Conservation (phyloP, 2,113 vertebrate species). For the Hiodon alosoides region DNA sequence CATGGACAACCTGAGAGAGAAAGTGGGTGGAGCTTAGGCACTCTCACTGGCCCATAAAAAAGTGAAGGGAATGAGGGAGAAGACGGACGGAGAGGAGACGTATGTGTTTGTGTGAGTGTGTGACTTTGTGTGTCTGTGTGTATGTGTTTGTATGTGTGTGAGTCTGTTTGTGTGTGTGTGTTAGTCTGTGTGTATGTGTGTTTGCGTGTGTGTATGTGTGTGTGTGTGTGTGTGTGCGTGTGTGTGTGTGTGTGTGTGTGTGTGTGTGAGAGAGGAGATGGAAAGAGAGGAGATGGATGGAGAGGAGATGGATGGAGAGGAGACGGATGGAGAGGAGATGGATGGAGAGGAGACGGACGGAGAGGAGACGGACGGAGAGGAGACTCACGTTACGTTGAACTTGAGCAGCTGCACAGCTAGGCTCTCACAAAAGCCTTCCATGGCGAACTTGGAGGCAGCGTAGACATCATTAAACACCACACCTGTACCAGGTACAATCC, state of each 20-base stretch:
- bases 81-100: background rate
- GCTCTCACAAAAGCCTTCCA: constrained; percentile 67
- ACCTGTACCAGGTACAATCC: constrained; percentile 35
- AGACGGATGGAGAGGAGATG: background rate
- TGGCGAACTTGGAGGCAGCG: constrained; percentile 65
- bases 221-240: no score
- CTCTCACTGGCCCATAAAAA: background rate
- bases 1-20: constrained; percentile 52
- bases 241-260: no score
- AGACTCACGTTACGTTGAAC: constrained; percentile 63
- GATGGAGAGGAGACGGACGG: background rate
- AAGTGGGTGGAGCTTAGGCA: no score
- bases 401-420: constrained; percentile 57
- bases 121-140: no score
- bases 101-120: no score
- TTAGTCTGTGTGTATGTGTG: no score
- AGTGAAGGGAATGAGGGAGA: background rate
- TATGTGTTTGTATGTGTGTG: no score
- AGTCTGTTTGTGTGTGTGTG: no score
- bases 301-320: background rate
- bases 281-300: no score
- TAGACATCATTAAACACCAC: constrained; percentile 66
- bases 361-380: background rate
- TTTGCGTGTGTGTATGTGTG: no score
- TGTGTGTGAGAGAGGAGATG: background rate